Evolutionary conservation across 2,888 invertebrate species (phyloP), one percentile per base, ranked within the genome.

Genomic region (Ochropleura plecta): DNA sequence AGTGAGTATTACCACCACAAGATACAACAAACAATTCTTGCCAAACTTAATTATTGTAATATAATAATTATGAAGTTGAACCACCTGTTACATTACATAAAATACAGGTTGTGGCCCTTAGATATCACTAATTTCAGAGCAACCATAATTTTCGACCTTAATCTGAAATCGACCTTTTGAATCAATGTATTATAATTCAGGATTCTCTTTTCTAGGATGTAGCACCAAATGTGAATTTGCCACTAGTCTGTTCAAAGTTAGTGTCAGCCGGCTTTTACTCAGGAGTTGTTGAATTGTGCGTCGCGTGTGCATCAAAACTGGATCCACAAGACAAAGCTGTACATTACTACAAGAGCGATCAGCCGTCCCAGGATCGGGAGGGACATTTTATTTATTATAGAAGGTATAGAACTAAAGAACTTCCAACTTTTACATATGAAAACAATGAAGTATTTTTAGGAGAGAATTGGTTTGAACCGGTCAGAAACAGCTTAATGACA

Each of bases 321-420:
- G 99, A 99, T 94, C 98, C 99, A 0, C 98, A 98, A 87, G 98
- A 98, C 89, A 97, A 98, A 76, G 99, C 98, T 0, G 94, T 98
- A 60, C 98, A 99, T 93, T 99, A 97, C 93, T 99, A 99, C 93
- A 97, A 97, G 90, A 98, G 98, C 88, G 98, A 98, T 73, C 98
- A 98, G 88, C 98, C 98, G 0, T 94, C 97, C 0, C 98, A 98
- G 81, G 99, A 99, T 93, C 97, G 98, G 73, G 98, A 98, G 89
- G 99, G 99, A 18, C 98, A 97, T 89, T 94, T 98, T 53, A 97
- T 97, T 16, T 98, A 97, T 91, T 96, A 97, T 64, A 97, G 97
- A 90, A 97, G 98, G 97, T 97, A 86, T n/a, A n/a, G n/a, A n/a
- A n/a, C n/a, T n/a, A 65, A n/a, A n/a, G n/a, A 7, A 8, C 4